Base-by-base conservation (phyloP, 2,888 invertebrate genomes). In the Heterodera filipjevi region DNA sequence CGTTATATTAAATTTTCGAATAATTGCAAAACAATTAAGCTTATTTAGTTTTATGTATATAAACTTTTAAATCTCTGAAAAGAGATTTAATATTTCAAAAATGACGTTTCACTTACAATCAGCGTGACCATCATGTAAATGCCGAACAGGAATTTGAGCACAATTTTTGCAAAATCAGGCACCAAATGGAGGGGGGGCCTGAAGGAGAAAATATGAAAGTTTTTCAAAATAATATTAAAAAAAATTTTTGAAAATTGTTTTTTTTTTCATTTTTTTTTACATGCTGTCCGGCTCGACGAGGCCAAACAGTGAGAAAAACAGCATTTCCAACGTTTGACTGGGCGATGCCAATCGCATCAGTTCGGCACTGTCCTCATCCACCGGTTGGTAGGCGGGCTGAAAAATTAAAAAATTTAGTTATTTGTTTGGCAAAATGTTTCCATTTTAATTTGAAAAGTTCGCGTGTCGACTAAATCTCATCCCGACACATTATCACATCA, bases 71-170 rank as follows among this genome's bases (percentile, higher is more conserved):
- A n/a, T n/a, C n/a, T n/a, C n/a, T n/a, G n/a, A n/a, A n/a, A n/a
- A n/a, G n/a, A n/a, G n/a, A n/a, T n/a, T n/a, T n/a, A n/a, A n/a
- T n/a, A n/a, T n/a, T n/a, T 5, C 27, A n/a, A 49, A 49, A 19
- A 2, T n/a, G 16, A 22, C 59, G n/a, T 22, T n/a, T 27, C 32
- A 80, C 83, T 82, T 53, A 85, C 87, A 91, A 98, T 95, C 90
- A 96, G 94, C 87, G 96, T 95, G 91, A 98, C 95, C 93, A 97
- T 93, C 93, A 97, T 94, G 93, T 97, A 98, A 91, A 95, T 93
- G 89, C 96, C 97, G 92, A 97, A 96, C 89, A 96, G 94, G 22
- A 90, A 82, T 84, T 91, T 92, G 35, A 90, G 86, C 44, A 91
- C 85, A 68, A 87, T 85, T 75, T 88, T 89, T n/a, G 85, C 87